Percentiles rank a stretch among this genome's conserved stretches.
These are phyloP conservation scores for Gasteruption jaculator DNA, from an alignment of 2,888 invertebrate genomes.

Conservation along the genomic window DNA sequence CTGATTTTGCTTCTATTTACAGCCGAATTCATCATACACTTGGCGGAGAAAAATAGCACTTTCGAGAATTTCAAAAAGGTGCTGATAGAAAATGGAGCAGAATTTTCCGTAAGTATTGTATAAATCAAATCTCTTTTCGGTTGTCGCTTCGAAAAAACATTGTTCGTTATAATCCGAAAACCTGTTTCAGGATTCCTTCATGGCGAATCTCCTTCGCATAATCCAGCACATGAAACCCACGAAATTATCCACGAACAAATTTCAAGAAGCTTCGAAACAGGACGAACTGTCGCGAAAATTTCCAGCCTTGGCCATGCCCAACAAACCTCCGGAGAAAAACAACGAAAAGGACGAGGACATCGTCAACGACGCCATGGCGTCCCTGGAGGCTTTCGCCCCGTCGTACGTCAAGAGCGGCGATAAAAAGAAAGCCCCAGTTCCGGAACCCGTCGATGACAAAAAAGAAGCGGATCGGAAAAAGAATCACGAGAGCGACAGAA, in stretches of 20 bases:
- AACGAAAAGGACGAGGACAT: constrained; percentile 52
- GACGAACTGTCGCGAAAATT: constrained; percentile 67
- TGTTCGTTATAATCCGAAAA: background rate
- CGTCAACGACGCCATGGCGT: constrained; percentile 81
- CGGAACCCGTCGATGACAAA: constrained; percentile 20
- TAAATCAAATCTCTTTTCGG: constrained; percentile 2
- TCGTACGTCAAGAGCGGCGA: constrained; percentile 52
- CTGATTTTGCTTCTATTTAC: constrained; percentile 48
- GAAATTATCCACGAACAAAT: constrained; percentile 33
- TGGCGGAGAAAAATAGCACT: constrained; percentile 82
- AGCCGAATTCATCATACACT: constrained; percentile 96
- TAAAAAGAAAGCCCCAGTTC: constrained; percentile 33
- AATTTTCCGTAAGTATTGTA: constrained; percentile 68
- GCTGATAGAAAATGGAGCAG: constrained; percentile 87
- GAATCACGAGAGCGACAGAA: constrained; percentile 27
- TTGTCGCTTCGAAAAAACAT: background rate
- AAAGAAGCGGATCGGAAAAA: constrained; percentile 27
- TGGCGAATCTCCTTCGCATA: constrained; percentile 86
- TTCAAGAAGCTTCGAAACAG: constrained; percentile 37
- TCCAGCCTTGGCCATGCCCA: constrained; percentile 77
- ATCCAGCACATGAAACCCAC: constrained; percentile 91
- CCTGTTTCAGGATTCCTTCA: constrained; percentile 75
- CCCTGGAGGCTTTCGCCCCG: constrained; percentile 79
- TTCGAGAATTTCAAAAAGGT: constrained; percentile 86
- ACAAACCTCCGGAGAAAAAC: constrained; percentile 55